Evolutionary conservation across 2,113 vertebrate genomes (phyloP).

Genomic region (Anseranas semipalmata): DNA sequence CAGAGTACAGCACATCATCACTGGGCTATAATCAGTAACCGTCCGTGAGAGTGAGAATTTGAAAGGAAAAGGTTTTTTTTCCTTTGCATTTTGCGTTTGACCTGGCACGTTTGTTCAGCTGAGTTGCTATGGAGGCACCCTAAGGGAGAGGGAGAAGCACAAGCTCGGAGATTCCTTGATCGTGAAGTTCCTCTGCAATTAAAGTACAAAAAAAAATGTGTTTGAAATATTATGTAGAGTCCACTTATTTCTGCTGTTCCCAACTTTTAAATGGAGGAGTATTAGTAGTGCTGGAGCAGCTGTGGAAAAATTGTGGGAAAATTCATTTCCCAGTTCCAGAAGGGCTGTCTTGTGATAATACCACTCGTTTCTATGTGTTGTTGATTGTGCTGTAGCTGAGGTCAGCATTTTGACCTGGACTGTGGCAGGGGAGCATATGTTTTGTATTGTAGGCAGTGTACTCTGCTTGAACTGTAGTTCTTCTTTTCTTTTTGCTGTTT

Average conservation of each 20-base stretch:
- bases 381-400: background rate
- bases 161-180: background rate
- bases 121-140: background rate
- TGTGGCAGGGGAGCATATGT: background rate
- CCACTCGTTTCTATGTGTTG: background rate
- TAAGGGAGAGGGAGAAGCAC: background rate
- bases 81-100: background rate
- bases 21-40: background rate
- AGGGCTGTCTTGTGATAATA: background rate
- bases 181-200: background rate
- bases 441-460: fast-evolving
- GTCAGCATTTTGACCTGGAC: background rate
- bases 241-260: background rate
- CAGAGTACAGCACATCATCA: background rate
- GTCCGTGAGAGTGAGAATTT: background rate
- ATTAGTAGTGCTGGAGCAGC: background rate
- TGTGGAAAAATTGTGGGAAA: background rate
- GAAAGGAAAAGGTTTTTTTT: background rate
- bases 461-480: background rate
- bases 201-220: background rate
- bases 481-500: background rate
- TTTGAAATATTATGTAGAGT: background rate
- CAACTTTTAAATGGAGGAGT: background rate
- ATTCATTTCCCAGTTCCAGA: background rate
- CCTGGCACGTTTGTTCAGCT: background rate